Conservation (phyloP, 2,113 vertebrate genomes). For the Sigmodon hispidus region DNA sequence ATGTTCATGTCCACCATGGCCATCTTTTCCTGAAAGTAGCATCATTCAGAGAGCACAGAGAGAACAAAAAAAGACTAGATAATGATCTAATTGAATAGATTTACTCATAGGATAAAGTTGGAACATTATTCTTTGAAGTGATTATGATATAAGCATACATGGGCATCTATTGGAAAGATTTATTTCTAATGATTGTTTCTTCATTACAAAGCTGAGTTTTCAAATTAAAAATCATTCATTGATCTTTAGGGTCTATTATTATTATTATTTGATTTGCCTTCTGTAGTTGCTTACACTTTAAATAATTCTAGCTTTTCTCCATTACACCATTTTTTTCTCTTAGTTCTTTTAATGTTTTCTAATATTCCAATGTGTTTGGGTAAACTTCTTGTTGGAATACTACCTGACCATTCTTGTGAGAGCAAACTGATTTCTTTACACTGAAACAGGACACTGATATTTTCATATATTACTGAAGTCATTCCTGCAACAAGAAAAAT, state of each 20-base stretch:
- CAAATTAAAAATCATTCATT: background rate
- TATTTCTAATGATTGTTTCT: conserved; percentile 40
- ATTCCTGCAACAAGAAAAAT: background rate
- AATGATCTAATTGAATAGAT: background rate
- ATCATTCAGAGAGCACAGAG: conserved; percentile 14
- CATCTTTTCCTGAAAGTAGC: background rate
- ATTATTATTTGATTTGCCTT: background rate
- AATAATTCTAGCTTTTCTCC: conserved; percentile 7
- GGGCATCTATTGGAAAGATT: background rate
- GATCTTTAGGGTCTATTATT: background rate
- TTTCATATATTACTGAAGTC: conserved; percentile 6
- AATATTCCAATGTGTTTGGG: background rate
- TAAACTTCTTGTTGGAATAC: background rate
- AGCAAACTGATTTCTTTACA: background rate
- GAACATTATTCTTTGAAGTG: background rate
- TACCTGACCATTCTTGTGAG: background rate
- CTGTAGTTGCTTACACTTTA: conserved; percentile 12
- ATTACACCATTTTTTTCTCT: background rate
- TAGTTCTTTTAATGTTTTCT: conserved; percentile 15
- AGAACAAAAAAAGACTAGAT: background rate
- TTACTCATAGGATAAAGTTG: conserved; percentile 12
- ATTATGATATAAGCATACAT: background rate
- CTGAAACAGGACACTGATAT: background rate
- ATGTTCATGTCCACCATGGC: background rate
- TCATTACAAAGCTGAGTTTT: background rate